Evolutionary conservation across 2,888 invertebrate species (phyloP), one percentile per base, ranked within the genome.

Genomic region (Hipparchia semele): DNA sequence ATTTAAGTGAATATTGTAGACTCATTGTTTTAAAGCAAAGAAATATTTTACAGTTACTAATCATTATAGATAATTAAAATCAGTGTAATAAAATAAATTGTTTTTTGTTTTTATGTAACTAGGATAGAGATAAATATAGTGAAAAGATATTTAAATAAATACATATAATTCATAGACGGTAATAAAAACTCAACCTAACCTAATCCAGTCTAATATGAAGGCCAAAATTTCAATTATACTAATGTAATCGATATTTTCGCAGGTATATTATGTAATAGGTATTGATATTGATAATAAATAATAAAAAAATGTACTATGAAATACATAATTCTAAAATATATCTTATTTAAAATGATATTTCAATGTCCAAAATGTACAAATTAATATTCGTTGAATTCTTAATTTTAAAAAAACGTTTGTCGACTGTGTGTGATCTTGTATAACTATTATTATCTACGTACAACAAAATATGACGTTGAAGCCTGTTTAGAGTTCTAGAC

Each of bases 181-280:
- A 62, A 62, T 64, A 64, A 64, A 64, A 64, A 62, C n/a, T 49
- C 49, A 62, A 62, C 62, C 62, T 62, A 62, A 64, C 51, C 64
- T 64, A 64, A 64, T 64, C 49, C 64, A 51, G 49, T 61, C 46
- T 45, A 62, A 62, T 62, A 45, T 23, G 64, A 51, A 64, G 64
- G 64, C 51, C 23, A 9, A 64, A 51, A 33, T 64, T 51, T 9
- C 23, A 64, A 64, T 64, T 64, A 23, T 64, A 51, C 64, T 2
- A 33, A 51, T 51, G 9, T 60, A 60, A 12, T 64, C 51, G 62
- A 49, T 49, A 64, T 64, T 51, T 64, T 51, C 13, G 33, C 23
- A 23, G 23, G 23, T 23, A 23, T 23, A 23, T 23, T 64, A 2
- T 49, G 23, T 13, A 60, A 49, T 64, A 23, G 13, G 13, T 62